Evolutionary conservation across 2,888 invertebrate species (phyloP).

Genomic region (Ethmia dodecea): DNA sequence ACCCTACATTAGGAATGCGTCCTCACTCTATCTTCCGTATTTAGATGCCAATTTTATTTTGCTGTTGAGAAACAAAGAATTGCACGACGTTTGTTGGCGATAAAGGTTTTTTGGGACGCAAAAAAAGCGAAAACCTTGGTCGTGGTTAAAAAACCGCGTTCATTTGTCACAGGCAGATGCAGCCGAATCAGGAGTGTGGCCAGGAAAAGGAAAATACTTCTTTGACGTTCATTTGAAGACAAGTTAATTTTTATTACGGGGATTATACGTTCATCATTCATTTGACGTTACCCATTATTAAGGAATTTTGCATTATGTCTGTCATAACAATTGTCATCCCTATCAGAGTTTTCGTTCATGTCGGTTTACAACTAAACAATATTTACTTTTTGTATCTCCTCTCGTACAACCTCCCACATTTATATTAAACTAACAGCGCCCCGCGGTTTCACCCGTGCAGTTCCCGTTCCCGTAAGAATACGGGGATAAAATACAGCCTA

Average conservation of each 20-base stretch:
- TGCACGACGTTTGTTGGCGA: too few species aligned
- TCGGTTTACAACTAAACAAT: background rate
- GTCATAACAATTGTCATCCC: background rate
- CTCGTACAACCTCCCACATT: too few species aligned
- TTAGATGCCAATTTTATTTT: constrained; percentile 19
- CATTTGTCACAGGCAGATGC: constrained; percentile 74
- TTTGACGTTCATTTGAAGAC: too few species aligned
- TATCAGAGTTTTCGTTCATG: background rate
- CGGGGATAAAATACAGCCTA: too few species aligned
- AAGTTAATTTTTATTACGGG: background rate
- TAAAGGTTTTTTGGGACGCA: too few species aligned
- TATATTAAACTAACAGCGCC: too few species aligned
- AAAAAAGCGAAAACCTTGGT: constrained; percentile 43
- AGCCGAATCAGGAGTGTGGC: constrained; percentile 52
- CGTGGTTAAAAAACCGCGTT: constrained; percentile 72
- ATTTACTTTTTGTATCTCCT: background rate
- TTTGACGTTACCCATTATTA: background rate
- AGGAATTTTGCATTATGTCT: background rate
- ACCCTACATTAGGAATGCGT: constrained; percentile 54
- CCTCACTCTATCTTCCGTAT: constrained; percentile 41
- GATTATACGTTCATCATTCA: background rate
- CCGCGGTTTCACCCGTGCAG: too few species aligned
- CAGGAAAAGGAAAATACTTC: constrained; percentile 27
- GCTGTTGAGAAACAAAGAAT: constrained; percentile 18
- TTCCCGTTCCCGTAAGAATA: too few species aligned